phyloP scores from a whole-genome alignment of 1,140 invertebrate species.

The Trypoxylus dichotomus region DNA sequence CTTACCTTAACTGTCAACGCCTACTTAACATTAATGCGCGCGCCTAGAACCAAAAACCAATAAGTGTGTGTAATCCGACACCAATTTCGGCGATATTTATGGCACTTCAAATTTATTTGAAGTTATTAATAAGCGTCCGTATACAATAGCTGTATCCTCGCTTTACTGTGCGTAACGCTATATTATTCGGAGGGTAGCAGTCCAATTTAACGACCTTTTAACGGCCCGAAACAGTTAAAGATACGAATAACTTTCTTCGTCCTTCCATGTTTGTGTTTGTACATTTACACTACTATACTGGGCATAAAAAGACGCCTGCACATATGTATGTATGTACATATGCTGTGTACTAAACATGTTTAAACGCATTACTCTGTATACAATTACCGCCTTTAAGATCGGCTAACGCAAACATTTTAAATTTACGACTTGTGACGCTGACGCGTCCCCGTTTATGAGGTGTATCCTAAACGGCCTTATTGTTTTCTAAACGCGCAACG shows the following conservation, averaged over 20 bases:
- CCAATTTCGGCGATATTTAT: too few relatives aligned
- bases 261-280: conserved; percentile 4
- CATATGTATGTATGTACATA: too few relatives aligned
- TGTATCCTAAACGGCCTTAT: conserved; percentile 17
- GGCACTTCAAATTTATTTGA: too few relatives aligned
- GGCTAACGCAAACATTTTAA: conserved; percentile 14
- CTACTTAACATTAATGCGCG: too few relatives aligned
- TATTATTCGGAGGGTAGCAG: background rate
- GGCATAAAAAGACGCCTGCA: background rate
- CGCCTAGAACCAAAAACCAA: too few relatives aligned
- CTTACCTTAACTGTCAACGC: too few relatives aligned
- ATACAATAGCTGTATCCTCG: too few relatives aligned
- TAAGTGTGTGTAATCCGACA: too few relatives aligned
- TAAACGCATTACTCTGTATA: background rate
- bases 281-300: background rate
- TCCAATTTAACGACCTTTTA: conserved; percentile 9
- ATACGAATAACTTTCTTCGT: conserved; percentile 11
- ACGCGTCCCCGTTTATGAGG: conserved; percentile 14
- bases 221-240: background rate
- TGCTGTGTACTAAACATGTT: background rate
- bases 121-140: too few relatives aligned
- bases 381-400: conserved; percentile 21
- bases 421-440: conserved; percentile 5
- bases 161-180: background rate
- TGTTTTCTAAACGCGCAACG: conserved; percentile 22